Evolutionary conservation across 2,113 vertebrate genomes (phyloP).

Genomic region (Amazona guildingii): DNA sequence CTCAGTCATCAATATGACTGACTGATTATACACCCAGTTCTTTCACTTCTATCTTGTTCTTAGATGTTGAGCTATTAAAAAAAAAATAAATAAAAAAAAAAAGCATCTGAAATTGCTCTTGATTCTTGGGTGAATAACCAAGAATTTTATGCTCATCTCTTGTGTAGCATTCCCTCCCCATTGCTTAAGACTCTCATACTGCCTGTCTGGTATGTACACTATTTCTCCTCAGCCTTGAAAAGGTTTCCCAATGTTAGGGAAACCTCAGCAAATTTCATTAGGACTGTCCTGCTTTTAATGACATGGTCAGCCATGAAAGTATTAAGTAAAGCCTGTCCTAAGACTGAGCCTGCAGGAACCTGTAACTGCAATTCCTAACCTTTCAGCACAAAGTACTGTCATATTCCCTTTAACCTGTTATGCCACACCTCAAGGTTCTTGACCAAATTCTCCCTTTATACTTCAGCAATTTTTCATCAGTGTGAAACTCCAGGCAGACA

Average conservation of each 20-base stretch:
- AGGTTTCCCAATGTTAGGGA: neutral
- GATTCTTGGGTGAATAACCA: neutral
- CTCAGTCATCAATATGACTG: neutral
- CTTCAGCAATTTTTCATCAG: neutral
- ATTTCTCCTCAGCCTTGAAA: neutral
- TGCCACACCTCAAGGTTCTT: neutral
- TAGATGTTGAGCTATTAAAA: neutral
- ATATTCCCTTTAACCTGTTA: neutral
- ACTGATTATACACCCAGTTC: neutral
- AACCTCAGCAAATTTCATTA: neutral
- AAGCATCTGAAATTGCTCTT: neutral
- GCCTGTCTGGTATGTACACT: neutral
- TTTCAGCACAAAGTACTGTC: neutral
- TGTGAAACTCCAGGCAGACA: neutral
- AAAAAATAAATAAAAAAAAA: neutral
- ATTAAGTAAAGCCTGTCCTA: neutral
- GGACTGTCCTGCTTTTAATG: neutral
- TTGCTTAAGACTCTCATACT: neutral
- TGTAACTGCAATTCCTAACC: neutral
- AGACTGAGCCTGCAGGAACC: neutral
- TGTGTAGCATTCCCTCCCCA: neutral
- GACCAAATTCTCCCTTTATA: neutral
- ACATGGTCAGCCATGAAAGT: neutral
- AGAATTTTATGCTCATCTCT: neutral
- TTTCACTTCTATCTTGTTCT: neutral